Conservation (phyloP, 2,797 vertebrate species). For the Catharus ustulatus region DNA sequence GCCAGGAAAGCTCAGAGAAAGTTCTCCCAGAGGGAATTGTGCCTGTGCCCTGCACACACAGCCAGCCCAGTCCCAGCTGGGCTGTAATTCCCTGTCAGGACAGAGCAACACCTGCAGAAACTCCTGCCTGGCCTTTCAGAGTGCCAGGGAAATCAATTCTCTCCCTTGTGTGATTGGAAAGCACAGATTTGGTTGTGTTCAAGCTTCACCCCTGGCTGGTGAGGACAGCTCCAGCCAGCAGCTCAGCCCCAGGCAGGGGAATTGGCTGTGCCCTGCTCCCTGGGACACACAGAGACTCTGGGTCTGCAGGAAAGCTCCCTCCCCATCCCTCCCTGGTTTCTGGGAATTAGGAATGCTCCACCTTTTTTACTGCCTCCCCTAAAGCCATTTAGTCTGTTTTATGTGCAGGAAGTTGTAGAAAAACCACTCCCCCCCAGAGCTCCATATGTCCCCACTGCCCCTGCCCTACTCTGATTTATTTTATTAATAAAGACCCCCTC, state of each 20-base stretch:
- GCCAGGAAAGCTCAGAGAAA: background rate
- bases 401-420: background rate
- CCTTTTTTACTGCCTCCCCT: background rate
- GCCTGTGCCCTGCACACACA: background rate
- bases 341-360: background rate
- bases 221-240: background rate
- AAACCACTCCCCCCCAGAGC: background rate
- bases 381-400: background rate
- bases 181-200: background rate
- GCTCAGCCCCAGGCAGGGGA: background rate
- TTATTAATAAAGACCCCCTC: constrained; percentile 40
- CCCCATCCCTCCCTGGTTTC: background rate
- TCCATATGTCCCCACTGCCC: background rate
- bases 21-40: background rate
- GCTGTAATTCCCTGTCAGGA: accelerated
- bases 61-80: background rate
- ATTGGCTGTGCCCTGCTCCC: background rate
- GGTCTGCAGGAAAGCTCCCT: background rate
- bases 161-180: background rate
- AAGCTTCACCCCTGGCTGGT: background rate
- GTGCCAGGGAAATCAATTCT: background rate
- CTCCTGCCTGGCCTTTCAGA: background rate
- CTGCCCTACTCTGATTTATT: constrained; percentile 8
- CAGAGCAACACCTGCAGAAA: background rate
- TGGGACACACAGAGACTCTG: background rate